Percentiles rank a stretch among this genome's conserved stretches.
Evolutionary conservation across 2,797 vertebrate species (phyloP).

Genomic region (Siniperca undulata): DNA sequence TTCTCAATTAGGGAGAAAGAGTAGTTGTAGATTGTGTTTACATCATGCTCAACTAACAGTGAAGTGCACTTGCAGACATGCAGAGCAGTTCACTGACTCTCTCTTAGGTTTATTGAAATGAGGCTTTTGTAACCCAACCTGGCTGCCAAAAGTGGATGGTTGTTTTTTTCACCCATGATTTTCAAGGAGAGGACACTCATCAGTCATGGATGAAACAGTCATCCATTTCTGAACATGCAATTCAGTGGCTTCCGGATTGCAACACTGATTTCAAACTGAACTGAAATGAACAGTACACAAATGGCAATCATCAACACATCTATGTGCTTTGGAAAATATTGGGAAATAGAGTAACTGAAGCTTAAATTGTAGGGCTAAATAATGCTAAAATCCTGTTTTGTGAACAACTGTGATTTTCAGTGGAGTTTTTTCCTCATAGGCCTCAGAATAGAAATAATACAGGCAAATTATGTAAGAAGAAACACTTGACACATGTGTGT

Average conservation of each 20-base stretch:
- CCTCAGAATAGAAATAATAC: neutral
- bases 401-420: neutral
- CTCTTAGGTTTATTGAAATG: neutral
- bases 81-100: neutral
- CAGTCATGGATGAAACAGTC: neutral
- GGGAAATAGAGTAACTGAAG: neutral
- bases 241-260: neutral
- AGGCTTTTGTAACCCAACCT: neutral
- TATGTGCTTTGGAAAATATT: neutral
- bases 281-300: neutral
- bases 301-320: neutral
- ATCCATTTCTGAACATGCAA: neutral
- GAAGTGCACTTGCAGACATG: neutral
- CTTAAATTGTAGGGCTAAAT: neutral
- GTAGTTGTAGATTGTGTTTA: neutral
- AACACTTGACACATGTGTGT: neutral
- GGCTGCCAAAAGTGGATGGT: neutral
- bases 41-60: neutral
- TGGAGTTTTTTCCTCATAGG: neutral
- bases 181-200: neutral
- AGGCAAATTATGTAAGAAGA: neutral
- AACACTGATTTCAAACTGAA: neutral
- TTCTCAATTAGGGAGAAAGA: no score
- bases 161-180: neutral
- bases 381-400: neutral